These are phyloP conservation scores for Drosophila colorata DNA, from an alignment of 2,888 invertebrate genomes.

Conservation along the genomic window DNA sequence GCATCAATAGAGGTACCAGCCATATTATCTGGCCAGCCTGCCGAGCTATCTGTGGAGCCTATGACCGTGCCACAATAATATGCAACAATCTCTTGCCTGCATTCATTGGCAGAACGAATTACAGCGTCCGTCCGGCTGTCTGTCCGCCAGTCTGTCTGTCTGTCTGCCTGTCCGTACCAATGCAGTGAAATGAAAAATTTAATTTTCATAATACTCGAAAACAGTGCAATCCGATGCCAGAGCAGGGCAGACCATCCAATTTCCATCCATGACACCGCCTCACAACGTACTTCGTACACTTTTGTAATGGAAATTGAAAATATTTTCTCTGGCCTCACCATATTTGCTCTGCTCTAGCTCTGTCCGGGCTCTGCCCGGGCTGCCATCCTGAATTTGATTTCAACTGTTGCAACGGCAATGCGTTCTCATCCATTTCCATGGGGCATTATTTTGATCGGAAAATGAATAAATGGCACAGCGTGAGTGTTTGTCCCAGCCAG, in stretches of 20 bases:
- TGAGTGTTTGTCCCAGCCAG: constrained; percentile 1
- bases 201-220: constrained; percentile 78
- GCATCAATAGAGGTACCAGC: constrained; percentile 26
- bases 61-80: constrained; percentile 52
- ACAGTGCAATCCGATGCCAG: constrained; percentile 50
- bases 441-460: constrained; percentile 71
- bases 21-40: constrained; percentile 16
- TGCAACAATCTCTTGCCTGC: constrained; percentile 60
- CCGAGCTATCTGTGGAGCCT: constrained; percentile 24
- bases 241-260: constrained; percentile 28
- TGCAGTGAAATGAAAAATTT: constrained; percentile 80
- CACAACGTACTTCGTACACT: constrained; percentile 28
- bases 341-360: constrained; percentile 52
- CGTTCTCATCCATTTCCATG: constrained; percentile 56
- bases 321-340: constrained; percentile 66
- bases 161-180: constrained; percentile 34
- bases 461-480: constrained; percentile 59
- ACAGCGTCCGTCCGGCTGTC: neutral
- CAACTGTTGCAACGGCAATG: constrained; percentile 46
- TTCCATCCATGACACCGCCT: constrained; percentile 19
- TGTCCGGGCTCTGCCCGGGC: constrained; percentile 12
- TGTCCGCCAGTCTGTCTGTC: constrained; percentile 6
- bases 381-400: constrained; percentile 50
- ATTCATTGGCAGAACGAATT: constrained; percentile 53
- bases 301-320: constrained; percentile 79